phyloP scores from a whole-genome alignment of 2,888 invertebrate species.

The Pecten maximus region DNA sequence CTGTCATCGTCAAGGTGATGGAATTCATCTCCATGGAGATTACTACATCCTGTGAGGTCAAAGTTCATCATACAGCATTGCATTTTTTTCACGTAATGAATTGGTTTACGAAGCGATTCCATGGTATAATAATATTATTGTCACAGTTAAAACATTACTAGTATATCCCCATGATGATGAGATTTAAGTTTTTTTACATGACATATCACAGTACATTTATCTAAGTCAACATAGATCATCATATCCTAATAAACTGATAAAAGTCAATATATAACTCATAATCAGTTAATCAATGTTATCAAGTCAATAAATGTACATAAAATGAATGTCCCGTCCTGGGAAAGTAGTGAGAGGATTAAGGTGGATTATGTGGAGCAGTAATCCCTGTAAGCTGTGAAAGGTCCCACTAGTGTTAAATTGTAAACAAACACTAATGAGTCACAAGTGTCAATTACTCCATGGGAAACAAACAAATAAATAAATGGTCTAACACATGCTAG shows the following conservation, averaged over 20 bases:
- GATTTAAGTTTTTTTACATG: background rate
- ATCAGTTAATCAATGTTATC: background rate
- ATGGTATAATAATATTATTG: background rate
- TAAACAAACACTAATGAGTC: constrained; percentile 10
- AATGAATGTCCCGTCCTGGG: background rate
- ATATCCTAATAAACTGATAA: background rate
- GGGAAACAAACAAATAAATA: background rate
- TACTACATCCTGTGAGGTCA: constrained; percentile 55
- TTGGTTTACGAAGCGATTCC: background rate
- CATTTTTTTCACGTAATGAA: background rate
- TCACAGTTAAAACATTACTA: background rate
- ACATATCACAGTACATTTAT: background rate
- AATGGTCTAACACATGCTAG: background rate
- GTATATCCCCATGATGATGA: background rate
- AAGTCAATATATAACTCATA: background rate
- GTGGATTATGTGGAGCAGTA: background rate
- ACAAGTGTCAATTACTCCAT: constrained; percentile 15
- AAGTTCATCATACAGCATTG: background rate
- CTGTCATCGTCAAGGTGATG: constrained; percentile 64
- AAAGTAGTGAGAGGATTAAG: background rate
- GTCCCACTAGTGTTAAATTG: background rate
- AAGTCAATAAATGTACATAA: background rate
- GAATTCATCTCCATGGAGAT: constrained; percentile 64
- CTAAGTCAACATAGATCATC: background rate
- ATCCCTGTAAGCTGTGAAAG: background rate